A percentile compares a stretch with the other conserved stretches of the same genome.
Evolutionary conservation across 2,797 vertebrate genomes (phyloP).

Genomic region (Ambastaia sidthimunki): DNA sequence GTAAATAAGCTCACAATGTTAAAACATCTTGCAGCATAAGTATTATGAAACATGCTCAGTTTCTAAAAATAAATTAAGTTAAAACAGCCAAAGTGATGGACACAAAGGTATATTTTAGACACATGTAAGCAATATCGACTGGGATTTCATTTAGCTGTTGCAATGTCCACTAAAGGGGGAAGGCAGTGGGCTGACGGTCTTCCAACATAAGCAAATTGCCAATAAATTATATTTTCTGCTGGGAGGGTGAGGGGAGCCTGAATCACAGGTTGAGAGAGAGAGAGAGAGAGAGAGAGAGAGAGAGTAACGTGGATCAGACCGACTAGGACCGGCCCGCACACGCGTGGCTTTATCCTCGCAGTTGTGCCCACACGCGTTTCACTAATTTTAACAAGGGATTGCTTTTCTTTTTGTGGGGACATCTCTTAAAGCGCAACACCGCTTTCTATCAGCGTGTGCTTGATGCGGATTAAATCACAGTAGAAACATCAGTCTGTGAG

Average conservation of each 20-base stretch:
- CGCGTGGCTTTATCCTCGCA: conserved; percentile 28
- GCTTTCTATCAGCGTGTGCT: conserved; percentile 10
- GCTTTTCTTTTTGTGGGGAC: conserved; percentile 28
- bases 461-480: conserved; percentile 55
- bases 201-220: conserved; percentile 61
- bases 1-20: not conserved
- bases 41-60: not conserved
- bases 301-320: conserved; percentile 38
- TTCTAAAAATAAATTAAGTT: conserved; percentile 9
- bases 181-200: conserved; percentile 52
- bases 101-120: not conserved
- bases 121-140: conserved; percentile 6
- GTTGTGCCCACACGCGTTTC: conserved; percentile 25
- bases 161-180: conserved; percentile 53
- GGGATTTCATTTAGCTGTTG: conserved; percentile 42
- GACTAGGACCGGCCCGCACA: conserved; percentile 28
- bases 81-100: not conserved
- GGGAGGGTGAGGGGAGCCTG: conserved; percentile 52
- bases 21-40: not conserved
- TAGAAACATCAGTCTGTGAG: conserved; percentile 44
- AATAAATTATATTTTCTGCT: conserved; percentile 61
- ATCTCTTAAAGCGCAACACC: conserved; percentile 21
- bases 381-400: conserved; percentile 39
- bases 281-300: conserved; percentile 40
- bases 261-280: conserved; percentile 29